Percentiles rank a stretch among this genome's conserved stretches.
phyloP scores from a whole-genome alignment of 2,797 vertebrate genomes.

The Poliocrania exsul region DNA sequence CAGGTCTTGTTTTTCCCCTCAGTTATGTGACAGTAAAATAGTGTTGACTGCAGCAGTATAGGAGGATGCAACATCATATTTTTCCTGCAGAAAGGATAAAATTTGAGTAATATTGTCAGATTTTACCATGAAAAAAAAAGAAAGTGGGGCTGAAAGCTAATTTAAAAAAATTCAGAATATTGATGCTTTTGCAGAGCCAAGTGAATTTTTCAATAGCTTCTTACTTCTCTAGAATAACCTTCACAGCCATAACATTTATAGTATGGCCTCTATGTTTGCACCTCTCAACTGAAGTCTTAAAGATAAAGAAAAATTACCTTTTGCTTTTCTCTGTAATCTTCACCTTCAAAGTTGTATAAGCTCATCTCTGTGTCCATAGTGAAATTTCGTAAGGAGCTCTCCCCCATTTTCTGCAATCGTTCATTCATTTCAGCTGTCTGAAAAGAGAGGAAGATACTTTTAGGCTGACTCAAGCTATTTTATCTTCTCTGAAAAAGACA shows the following conservation, averaged over 20 bases:
- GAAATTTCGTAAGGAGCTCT: constrained; percentile 86
- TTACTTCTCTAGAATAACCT: not conserved
- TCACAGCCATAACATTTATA: not conserved
- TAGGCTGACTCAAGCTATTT: not conserved
- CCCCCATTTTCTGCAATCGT: constrained; percentile 86
- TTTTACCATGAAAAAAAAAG: not conserved
- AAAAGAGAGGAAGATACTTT: not conserved
- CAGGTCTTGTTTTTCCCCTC: not conserved
- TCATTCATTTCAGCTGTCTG: constrained; percentile 90
- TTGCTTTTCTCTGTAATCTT: constrained; percentile 90
- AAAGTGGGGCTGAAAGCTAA: not conserved
- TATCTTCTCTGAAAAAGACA: not conserved
- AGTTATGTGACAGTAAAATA: not conserved
- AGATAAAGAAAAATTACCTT: constrained; percentile 76
- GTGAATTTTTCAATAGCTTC: not conserved
- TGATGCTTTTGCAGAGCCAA: not conserved
- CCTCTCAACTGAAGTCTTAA: not conserved
- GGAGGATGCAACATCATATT: not conserved
- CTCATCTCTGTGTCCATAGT: constrained; percentile 88
- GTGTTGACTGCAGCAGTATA: not conserved
- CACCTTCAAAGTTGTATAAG: constrained; percentile 90
- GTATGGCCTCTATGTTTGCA: not conserved
- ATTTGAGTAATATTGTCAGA: not conserved
- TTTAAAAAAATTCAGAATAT: not conserved
- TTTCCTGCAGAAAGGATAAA: not conserved